Evolutionary conservation across 2,888 invertebrate species (phyloP).

Genomic region (Nomada goodeniana): DNA sequence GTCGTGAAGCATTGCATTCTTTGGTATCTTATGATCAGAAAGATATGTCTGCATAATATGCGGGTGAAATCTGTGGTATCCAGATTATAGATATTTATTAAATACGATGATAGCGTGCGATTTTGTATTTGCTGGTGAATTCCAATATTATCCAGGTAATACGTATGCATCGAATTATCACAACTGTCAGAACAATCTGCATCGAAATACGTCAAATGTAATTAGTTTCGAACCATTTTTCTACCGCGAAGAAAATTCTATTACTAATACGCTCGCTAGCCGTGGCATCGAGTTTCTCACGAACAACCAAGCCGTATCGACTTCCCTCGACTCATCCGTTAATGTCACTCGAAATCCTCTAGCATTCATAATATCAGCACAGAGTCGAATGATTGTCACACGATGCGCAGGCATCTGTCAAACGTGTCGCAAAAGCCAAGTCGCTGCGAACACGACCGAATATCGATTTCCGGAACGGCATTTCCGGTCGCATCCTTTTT

Average conservation of each 20-base stretch:
- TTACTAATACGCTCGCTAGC: too few relatives aligned
- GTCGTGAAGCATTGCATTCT: too few relatives aligned
- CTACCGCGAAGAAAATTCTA: slow-evolving; percentile 1
- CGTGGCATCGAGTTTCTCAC: slow-evolving; percentile 43
- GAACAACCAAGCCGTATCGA: slow-evolving; percentile 52
- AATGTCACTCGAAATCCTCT: slow-evolving; percentile 51
- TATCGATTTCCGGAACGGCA: slow-evolving; percentile 33
- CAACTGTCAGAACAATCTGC: too few relatives aligned
- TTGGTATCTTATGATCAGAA: too few relatives aligned
- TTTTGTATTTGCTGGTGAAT: background rate
- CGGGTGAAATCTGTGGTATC: too few relatives aligned
- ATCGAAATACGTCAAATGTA: too few relatives aligned
- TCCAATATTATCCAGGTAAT: background rate
- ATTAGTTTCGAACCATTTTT: too few relatives aligned
- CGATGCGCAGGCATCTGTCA: slow-evolving; percentile 55
- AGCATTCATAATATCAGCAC: slow-evolving; percentile 54
- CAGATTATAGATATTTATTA: too few relatives aligned
- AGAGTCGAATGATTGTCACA: slow-evolving; percentile 57
- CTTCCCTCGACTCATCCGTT: slow-evolving; percentile 52
- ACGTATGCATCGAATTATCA: too few relatives aligned
- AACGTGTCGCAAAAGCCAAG: slow-evolving; percentile 24
- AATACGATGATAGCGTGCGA: too few relatives aligned
- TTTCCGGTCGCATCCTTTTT: slow-evolving; percentile 14
- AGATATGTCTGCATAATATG: too few relatives aligned
- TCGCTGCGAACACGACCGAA: slow-evolving; percentile 31